Evolutionary conservation across 2,888 invertebrate species (phyloP), one percentile per base, ranked within the genome.

Genomic region (Drosophila greeni): DNA sequence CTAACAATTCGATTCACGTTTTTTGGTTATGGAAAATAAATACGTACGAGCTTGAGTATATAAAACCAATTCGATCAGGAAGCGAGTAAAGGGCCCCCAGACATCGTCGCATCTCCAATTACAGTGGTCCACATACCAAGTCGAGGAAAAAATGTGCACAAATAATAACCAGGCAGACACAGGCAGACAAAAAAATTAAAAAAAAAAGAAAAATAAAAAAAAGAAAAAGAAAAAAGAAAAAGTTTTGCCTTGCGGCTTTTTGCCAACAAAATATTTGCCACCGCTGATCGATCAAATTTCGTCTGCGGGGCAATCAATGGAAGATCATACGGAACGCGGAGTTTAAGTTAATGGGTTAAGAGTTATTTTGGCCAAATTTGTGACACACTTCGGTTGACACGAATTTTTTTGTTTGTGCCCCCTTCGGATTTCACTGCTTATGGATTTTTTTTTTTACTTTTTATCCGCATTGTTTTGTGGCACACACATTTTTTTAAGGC

Each of bases 261-360:
- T 61, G 69, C 43, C 20, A 47, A 52, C 52, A 57, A 59, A 62
- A 62, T 51, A 62, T 62, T 62, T 62, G 49, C 20, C 40, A 58
- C 58, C 23, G 40, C 78, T 71, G 79, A 80, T 80, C 82, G 75
- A 80, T 80, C 83, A 81, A 80, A 79, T 76, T 72, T 72, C 70
- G 76, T 49, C 67, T 67, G 62, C 62, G 62, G 64, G 62, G 62
- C 64, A 62, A 62, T 62, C 62, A 51, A 31, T 62, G 64, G 49
- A 24, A 62, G 64, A 62, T 62, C 61, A 62, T 62, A 62, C 62
- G 62, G 62, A 64, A 48, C 33, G 40, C 26, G 26, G 26, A 66
- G 55, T 47, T 47, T 23, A 49, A 61, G 33, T 75, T 73, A 78
- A 73, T 75, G 82, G 81, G 78, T 49, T 64, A 75, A 67, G 70